Conservation (phyloP, 2,888 invertebrate genomes). For the Homarus gammarus region DNA sequence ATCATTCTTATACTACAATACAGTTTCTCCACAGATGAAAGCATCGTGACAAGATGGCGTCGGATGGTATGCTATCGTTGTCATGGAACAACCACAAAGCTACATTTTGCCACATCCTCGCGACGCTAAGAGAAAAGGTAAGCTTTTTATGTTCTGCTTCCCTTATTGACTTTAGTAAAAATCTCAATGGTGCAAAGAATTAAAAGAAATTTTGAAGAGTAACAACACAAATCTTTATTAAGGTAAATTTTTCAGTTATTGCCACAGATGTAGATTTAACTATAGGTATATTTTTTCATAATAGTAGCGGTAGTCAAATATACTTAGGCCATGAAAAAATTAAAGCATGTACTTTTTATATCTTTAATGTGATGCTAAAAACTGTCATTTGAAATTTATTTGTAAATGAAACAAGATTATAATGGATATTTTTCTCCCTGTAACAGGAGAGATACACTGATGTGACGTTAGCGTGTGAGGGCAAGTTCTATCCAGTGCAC, state of each 20-base stretch:
- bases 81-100: constrained; percentile 75
- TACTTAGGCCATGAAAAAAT: too few relatives aligned
- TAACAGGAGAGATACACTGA: constrained; percentile 74
- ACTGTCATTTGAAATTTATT: neutral
- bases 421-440: neutral
- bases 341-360: too few relatives aligned
- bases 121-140: constrained; percentile 73
- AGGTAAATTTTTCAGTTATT: too few relatives aligned
- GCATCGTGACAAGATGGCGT: constrained; percentile 47
- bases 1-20: too few relatives aligned
- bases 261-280: too few relatives aligned
- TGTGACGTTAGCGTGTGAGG: constrained; percentile 74
- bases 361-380: too few relatives aligned
- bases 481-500: constrained; percentile 74
- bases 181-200: too few relatives aligned
- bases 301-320: too few relatives aligned
- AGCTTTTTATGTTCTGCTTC: neutral
- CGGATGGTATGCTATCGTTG: constrained; percentile 71
- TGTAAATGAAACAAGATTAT: too few relatives aligned
- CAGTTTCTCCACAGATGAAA: neutral
- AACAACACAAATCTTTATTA: too few relatives aligned
- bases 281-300: too few relatives aligned
- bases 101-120: constrained; percentile 74
- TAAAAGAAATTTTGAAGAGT: too few relatives aligned
- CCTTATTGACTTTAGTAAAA: neutral